Base-by-base conservation (phyloP, 2,113 vertebrate genomes). In the Chlamydotis undulata region DNA sequence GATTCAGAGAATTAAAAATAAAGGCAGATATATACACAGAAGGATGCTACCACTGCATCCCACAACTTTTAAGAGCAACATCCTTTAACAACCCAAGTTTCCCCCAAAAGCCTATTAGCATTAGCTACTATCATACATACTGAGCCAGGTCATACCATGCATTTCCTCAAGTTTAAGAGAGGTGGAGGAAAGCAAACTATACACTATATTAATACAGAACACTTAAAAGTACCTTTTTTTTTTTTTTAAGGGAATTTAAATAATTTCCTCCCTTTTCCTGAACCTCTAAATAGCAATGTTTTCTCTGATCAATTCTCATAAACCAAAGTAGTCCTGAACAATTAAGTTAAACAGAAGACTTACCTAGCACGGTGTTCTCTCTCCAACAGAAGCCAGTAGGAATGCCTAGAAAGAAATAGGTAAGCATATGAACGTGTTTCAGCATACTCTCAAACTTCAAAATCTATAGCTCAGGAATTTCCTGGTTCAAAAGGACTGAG, bases 371-470 rank as follows among this genome's bases (percentile, higher is more conserved):
- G 61, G 67, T 28, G 24, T 37, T 77, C 4, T 6, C 17, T 57
- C 55, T 83, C 43, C 71, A 88, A 55, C 53, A 79, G 71, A 88
- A 90, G 71, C 49, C 79, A 64, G 41, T 4, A 73, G 61, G 35
- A 92, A 92, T 41, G 22, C 85, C 94, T 96, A 85, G 79, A 71
- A 87, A 93, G 49, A 83, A 89, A 78, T 83, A 90, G 26, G 25
- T 37, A 74, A 60, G 45, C 24, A 57, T 13, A 69, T 22, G 6
- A 91, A 12, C 0, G 2, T 50, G 19, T 84, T 93, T 55, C 67
- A 87, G 60, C 25, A 28, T 18, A 41, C 41, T 31, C 50, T 74
- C 22, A 47, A 9, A 78, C 55, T 70, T 81, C 25, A 90, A 39
- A 25, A 16, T 33, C 75, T 71, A 50, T 21, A 19, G 59, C 47